Evolutionary conservation across 2,797 vertebrate species (phyloP).

Genomic region (Emys orbicularis): DNA sequence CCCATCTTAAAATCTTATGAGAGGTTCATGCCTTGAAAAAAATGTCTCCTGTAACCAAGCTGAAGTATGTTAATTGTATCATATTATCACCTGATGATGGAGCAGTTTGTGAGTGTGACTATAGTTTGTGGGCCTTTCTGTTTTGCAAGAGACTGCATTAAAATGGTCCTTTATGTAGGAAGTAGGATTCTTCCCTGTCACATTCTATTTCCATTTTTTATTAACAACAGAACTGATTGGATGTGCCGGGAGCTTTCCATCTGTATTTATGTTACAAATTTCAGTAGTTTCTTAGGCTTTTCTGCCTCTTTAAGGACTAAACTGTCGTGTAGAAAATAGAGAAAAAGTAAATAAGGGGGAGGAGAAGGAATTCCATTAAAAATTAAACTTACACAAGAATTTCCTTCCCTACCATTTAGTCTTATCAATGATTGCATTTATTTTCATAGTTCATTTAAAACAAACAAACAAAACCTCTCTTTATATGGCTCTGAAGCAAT

Average conservation of each 20-base stretch:
- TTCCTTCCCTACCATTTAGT: not conserved
- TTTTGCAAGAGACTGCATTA: conserved; percentile 21
- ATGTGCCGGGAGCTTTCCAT: conserved; percentile 32
- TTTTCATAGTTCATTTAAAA: conserved; percentile 32
- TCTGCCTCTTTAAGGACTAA: conserved; percentile 28
- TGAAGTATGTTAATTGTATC: conserved; percentile 33
- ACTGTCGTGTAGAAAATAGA: not conserved
- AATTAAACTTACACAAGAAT: conserved; percentile 22
- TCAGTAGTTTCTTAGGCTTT: conserved; percentile 13
- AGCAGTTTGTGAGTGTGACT: not conserved
- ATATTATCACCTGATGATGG: not conserved
- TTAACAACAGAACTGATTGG: conserved; percentile 53
- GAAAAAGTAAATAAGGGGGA: not conserved
- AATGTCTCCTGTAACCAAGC: not conserved
- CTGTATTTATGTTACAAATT: conserved; percentile 61
- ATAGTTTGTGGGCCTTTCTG: conserved; percentile 30
- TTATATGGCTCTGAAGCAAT: not conserved
- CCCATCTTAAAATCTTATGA: not conserved
- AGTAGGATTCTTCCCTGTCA: not conserved
- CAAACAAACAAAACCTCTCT: not conserved
- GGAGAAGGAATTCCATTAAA: conserved; percentile 1
- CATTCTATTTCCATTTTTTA: conserved; percentile 39
- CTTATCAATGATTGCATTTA: not conserved
- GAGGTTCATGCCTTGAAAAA: conserved; percentile 2
- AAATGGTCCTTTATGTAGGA: conserved; percentile 16